These are phyloP conservation scores for Teleiodes luculella DNA, from an alignment of 2,888 invertebrate species.

Conservation along the genomic window DNA sequence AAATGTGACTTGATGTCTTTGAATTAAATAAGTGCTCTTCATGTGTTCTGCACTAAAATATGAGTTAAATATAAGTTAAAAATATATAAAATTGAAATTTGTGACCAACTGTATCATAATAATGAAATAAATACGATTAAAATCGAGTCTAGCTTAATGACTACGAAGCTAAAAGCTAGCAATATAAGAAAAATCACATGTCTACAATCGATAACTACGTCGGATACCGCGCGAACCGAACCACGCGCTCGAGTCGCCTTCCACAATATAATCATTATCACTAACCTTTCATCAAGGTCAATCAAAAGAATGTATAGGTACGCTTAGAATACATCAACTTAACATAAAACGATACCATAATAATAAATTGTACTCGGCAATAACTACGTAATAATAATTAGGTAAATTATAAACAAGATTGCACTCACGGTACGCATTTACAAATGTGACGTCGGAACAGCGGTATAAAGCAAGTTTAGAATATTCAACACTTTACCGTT, in stretches of 20 bases:
- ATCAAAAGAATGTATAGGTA: slow-evolving; percentile 78
- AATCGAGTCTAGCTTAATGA: slow-evolving; percentile 71
- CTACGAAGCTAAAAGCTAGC: slow-evolving; percentile 69
- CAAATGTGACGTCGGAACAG: slow-evolving; percentile 50
- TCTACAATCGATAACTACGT: slow-evolving; percentile 45
- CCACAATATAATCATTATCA: slow-evolving; percentile 72
- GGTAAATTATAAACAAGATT: slow-evolving; percentile 51
- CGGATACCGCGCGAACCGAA: slow-evolving; percentile 59
- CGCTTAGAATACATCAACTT: slow-evolving; percentile 71
- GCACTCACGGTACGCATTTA: slow-evolving; percentile 54
- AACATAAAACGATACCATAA: slow-evolving; percentile 62
- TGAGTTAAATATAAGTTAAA: slow-evolving; percentile 14
- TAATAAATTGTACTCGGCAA: slow-evolving; percentile 66
- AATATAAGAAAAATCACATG: slow-evolving; percentile 72
- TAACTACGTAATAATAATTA: slow-evolving; percentile 50
- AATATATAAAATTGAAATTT: slow-evolving; percentile 34
- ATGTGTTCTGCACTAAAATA: not conserved
- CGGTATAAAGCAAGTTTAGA: slow-evolving; percentile 60
- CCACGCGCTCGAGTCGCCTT: slow-evolving; percentile 50
- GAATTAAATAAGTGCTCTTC: no score
- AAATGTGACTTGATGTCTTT: no score
- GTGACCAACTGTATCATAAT: slow-evolving; percentile 55
- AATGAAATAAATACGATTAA: slow-evolving; percentile 59
- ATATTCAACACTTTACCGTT: slow-evolving; percentile 71
- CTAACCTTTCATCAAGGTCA: slow-evolving; percentile 78